A percentile compares a stretch with the other conserved stretches of the same genome.
Conservation (phyloP, 2,113 vertebrate genomes). For the Uria lomvia region DNA sequence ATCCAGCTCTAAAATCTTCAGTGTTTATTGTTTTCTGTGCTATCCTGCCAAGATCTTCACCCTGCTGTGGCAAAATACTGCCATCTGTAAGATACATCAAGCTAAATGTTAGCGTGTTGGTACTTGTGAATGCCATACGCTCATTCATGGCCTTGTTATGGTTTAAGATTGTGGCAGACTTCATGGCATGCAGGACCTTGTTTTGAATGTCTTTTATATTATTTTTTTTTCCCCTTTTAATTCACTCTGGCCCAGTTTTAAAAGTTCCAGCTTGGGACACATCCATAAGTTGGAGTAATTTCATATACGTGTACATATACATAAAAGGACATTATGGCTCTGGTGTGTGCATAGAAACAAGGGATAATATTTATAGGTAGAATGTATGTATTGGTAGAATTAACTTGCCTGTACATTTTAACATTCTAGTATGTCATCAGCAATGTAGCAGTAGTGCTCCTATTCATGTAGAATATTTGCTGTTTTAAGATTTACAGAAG, state of each 20-base stretch:
- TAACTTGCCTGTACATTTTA: background rate
- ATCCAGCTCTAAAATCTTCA: background rate
- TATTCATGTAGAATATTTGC: background rate
- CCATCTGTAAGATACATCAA: background rate
- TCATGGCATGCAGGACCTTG: background rate
- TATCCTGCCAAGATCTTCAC: conserved; percentile 6
- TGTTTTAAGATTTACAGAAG: background rate
- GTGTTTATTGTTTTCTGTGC: conserved; percentile 3
- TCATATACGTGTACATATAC: background rate
- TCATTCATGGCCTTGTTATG: background rate
- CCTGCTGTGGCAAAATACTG: background rate
- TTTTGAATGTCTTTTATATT: background rate
- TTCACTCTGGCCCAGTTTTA: background rate
- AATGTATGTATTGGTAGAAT: background rate
- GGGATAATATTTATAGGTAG: background rate
- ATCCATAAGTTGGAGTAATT: background rate
- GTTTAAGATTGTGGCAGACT: background rate
- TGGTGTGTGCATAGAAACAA: background rate
- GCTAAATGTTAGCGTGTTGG: background rate
- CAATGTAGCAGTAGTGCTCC: background rate
- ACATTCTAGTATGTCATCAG: background rate
- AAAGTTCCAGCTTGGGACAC: background rate
- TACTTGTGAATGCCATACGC: background rate
- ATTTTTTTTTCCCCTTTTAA: background rate
- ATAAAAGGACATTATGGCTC: background rate